Conservation (phyloP, 2,888 invertebrate genomes). For the Oscheius myriophilus region DNA sequence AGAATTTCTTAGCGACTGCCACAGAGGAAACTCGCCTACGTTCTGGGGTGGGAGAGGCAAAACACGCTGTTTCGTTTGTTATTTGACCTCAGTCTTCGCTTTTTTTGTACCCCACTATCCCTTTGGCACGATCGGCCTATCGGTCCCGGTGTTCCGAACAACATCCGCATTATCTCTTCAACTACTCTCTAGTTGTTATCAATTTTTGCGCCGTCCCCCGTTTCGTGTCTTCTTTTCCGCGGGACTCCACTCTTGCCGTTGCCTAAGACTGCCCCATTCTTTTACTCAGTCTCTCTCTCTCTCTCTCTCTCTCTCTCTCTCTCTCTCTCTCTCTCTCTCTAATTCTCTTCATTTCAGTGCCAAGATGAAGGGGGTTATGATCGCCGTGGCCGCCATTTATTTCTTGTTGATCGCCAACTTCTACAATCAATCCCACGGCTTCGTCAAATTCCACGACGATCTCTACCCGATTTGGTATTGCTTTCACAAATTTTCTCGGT, state of each 20-base stretch:
- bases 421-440: slow-evolving; percentile 62
- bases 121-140: no score
- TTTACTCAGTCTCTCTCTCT: background rate
- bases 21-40: no score
- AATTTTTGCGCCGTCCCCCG: no score
- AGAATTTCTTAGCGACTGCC: no score
- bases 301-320: slow-evolving; percentile 1
- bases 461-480: slow-evolving; percentile 56
- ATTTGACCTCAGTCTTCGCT: no score
- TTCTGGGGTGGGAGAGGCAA: no score
- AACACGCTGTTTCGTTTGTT: no score
- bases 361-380: slow-evolving; percentile 23
- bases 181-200: no score
- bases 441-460: slow-evolving; percentile 52
- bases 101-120: no score
- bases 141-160: no score
- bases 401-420: slow-evolving; percentile 58
- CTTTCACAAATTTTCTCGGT: background rate
- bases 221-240: slow-evolving; percentile 6
- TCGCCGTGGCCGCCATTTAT: slow-evolving; percentile 45
- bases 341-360: background rate
- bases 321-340: background rate
- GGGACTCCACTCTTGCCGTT: slow-evolving; percentile 14
- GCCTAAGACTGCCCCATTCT: background rate
- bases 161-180: no score